Base-by-base conservation (phyloP, 2,888 invertebrate genomes). In the Acholoe squamosa region DNA sequence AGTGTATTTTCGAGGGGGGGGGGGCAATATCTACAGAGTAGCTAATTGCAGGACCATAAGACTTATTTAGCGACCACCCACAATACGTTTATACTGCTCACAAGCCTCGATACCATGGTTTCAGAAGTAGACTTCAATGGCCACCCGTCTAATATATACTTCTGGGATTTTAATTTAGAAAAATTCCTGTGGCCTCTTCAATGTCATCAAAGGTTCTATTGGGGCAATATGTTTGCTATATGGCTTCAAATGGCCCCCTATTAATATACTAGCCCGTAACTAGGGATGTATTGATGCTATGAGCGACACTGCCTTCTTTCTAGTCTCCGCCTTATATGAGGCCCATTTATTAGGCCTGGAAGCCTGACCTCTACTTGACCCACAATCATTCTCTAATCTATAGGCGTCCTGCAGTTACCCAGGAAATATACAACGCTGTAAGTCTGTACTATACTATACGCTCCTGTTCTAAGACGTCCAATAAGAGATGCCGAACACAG, bases 321-420 rank as follows among this genome's bases (percentile, higher is more conserved):
- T 71, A 14, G 14, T 71, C 71, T 14, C 71, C 31, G 71, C 71
- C 71, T 25, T 28, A 71, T 61, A 61, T 61, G 5, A 61, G 61
- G 43, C 43, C 43, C 43, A 43, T 43, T 43, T 43, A 61, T 61
- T 61, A 61, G 61, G 61, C 61, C 61, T 61, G 22, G 22, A 51
- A 84, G 84, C 5, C 43, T 84, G 84, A 84, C 33, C 84, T 43
- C 43, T 22, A 12, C n/a, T n/a, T 84, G 84, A 84, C 84, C 84
- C 43, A 19, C 51, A 34, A 84, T 84, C 84, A 84, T 3, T 43
- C 43, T 51, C 84, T 51, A 84, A 84, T 84, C 84, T 84, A 71
- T 0, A 28, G 3, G 14, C 28, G 71, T 22, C 71, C n/a, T n/a
- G 71, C 28, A 71, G 71, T 28, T 71, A 71, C 71, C 25, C 71